Evolutionary conservation across 2,113 vertebrate species (phyloP).

Genomic region (Zootoca vivipara): DNA sequence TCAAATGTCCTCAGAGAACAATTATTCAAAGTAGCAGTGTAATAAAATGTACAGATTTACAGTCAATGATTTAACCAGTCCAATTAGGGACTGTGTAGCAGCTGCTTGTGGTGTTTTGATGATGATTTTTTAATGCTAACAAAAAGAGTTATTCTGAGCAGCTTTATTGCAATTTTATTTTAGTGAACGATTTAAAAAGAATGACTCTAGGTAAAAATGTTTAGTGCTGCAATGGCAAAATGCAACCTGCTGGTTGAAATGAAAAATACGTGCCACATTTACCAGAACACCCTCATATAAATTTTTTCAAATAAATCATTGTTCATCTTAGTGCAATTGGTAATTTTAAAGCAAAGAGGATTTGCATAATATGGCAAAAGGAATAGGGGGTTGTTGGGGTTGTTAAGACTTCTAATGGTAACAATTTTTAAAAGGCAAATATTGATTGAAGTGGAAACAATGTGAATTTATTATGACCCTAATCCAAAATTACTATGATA

Average conservation of each 20-base stretch:
- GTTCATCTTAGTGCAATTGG: background rate
- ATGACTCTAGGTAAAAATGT: background rate
- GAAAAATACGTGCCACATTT: slow-evolving; percentile 3
- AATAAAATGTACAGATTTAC: slow-evolving; percentile 29
- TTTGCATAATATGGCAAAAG: background rate
- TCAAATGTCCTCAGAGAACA: background rate
- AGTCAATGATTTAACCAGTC: slow-evolving; percentile 24
- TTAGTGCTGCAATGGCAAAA: background rate
- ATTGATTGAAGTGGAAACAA: background rate
- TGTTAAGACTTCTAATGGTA: background rate
- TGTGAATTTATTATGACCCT: background rate
- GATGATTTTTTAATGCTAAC: slow-evolving; percentile 30
- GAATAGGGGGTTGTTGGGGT: background rate
- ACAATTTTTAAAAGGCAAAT: background rate
- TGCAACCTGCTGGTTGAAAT: background rate
- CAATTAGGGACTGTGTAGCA: background rate
- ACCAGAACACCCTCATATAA: background rate
- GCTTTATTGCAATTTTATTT: slow-evolving; percentile 36
- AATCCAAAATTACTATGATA: background rate
- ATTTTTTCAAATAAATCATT: background rate
- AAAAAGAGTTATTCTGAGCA: slow-evolving; percentile 18
- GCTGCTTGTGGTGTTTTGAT: slow-evolving; percentile 34
- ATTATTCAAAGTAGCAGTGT: slow-evolving; percentile 22
- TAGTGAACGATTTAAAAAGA: background rate
- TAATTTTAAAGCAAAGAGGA: background rate